Evolutionary conservation across 2,113 vertebrate genomes (phyloP).

Genomic region (Coregonus clupeaformis): DNA sequence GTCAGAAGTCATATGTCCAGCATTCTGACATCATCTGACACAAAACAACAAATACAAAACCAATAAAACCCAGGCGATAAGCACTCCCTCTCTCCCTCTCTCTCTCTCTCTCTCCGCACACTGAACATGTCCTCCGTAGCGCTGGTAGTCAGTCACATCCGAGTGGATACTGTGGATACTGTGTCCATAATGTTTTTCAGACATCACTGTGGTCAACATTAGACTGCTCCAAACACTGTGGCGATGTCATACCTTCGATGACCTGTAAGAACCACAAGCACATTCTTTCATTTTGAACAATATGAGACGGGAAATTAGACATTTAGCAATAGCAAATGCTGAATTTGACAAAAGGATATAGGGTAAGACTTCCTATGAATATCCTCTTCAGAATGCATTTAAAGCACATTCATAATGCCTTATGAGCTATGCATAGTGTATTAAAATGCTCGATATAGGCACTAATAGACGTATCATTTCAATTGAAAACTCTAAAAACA

Average conservation of each 20-base stretch:
- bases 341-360: too few species aligned
- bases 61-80: neutral
- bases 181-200: constrained; percentile 20
- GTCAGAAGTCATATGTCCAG: constrained; percentile 32
- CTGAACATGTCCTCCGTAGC: neutral
- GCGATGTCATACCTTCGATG: constrained; percentile 44
- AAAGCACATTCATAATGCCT: neutral
- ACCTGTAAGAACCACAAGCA: constrained; percentile 46
- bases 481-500: too few species aligned
- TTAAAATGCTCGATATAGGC: neutral
- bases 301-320: neutral
- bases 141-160: neutral
- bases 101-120: constrained; percentile 13
- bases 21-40: constrained; percentile 25
- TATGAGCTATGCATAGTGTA: neutral
- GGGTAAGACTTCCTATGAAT: neutral
- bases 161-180: constrained; percentile 25
- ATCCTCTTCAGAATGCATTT: neutral
- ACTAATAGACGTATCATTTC: neutral
- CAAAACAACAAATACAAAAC: neutral
- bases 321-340: neutral
- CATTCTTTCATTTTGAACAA: neutral
- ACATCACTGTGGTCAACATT: neutral
- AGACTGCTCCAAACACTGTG: constrained; percentile 5
- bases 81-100: constrained; percentile 24